These are phyloP conservation scores for Anolis sagrei DNA, from an alignment of 2,113 vertebrate genomes.

Conservation along the genomic window DNA sequence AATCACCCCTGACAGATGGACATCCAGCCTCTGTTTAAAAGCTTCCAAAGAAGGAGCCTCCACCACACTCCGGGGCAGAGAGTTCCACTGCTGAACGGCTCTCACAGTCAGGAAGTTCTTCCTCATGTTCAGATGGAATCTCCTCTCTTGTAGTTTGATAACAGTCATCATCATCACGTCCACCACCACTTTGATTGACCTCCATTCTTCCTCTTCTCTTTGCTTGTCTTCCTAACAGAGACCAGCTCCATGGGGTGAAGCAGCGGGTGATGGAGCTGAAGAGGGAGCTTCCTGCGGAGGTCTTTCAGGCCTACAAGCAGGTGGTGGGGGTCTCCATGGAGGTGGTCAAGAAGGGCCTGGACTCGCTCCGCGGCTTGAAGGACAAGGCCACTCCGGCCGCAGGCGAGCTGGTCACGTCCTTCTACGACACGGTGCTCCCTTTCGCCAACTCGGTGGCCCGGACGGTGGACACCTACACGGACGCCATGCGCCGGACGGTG, in stretches of 20 bases:
- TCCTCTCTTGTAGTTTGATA: no score
- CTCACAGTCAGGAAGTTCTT: no score
- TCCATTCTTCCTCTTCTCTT: no score
- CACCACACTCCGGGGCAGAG: no score
- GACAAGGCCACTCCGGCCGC: not conserved
- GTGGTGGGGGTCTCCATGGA: not conserved
- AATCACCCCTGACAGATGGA: no score
- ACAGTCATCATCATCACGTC: no score
- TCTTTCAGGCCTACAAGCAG: not conserved
- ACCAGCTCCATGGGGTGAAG: not conserved
- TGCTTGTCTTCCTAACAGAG: not conserved
- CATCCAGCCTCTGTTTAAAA: no score
- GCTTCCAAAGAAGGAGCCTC: no score
- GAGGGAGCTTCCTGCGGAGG: not conserved
- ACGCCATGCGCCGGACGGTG: not conserved
- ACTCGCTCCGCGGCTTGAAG: not conserved
- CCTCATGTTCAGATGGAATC: no score
- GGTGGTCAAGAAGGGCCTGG: not conserved
- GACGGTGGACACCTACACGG: not conserved
- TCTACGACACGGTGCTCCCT: not conserved
- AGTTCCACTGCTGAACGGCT: no score
- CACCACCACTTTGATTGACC: no score
- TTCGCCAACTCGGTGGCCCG: not conserved
- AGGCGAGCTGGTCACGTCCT: fast-evolving
- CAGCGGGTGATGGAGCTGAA: not conserved